Evolutionary conservation across 2,797 vertebrate species (phyloP), one percentile per base, ranked within the genome.

Genomic region (Bucorvus abyssinicus): DNA sequence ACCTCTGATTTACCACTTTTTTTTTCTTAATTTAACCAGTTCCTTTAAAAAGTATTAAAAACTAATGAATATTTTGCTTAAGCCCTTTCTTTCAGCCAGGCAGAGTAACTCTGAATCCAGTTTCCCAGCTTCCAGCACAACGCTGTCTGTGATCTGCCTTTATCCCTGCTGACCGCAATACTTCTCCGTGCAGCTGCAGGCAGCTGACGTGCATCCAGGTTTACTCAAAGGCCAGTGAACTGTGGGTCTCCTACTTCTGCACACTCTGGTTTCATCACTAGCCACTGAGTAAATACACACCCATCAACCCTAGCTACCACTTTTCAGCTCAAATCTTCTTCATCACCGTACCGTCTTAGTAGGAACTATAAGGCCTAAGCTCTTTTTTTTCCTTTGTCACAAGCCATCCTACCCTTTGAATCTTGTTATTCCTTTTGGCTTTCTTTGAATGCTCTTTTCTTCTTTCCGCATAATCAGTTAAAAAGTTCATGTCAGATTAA

Each of bases 181-280:
- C 32, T 75, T 57, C 26, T 57, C 44, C 30, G 11, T 1, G 8
- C 2, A 2, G 5, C 29, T 79, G 45, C 78, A 65, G 45, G 59
- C 42, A 79, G 55, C 42, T 63, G 14, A 9, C 22, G 29, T 21
- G 30, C 23, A n/a, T 67, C 60, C 34, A 36, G 38, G 6, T 74
- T 65, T 89, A 53, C 67, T 47, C 21, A 47, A 50, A 73, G 12
- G 29, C 7, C 55, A 34, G 7, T 15, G 34, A 59, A 44, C 24
- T 5, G 1, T 3, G 1, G 0, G 1, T 38, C 26, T 70, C 23
- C 65, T 82, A 9, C 14, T n/a, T 65, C 12, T 53, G 44, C 49
- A 59, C 7, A 1, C 38, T 26, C 12, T 17, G 10, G 10, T 36
- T 83, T 86, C 32, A 56, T 32, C 29, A 40, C 27, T 36, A 69